These are phyloP conservation scores for Tretioscincus oriximinensis DNA, from an alignment of 2,113 vertebrate genomes.

Conservation along the genomic window DNA sequence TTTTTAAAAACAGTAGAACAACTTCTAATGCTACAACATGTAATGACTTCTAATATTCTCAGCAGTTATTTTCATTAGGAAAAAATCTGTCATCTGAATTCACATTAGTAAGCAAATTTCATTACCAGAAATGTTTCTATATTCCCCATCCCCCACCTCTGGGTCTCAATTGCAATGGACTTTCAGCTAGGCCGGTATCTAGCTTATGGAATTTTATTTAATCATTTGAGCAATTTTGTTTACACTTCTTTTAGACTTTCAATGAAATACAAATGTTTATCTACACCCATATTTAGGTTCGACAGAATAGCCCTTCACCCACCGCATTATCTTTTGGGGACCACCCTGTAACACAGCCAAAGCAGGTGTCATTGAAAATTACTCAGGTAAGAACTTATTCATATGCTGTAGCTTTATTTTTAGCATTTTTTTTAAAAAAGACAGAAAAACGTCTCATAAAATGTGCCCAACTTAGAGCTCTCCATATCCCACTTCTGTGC, in stretches of 20 bases:
- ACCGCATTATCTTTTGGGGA: constrained; percentile 95
- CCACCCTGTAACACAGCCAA: constrained; percentile 89
- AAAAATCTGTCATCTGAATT: not conserved
- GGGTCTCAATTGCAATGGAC: too few species aligned
- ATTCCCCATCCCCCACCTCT: too few species aligned
- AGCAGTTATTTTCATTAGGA: not conserved
- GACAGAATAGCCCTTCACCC: constrained; percentile 97
- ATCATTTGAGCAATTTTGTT: not conserved
- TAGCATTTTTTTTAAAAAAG: not conserved
- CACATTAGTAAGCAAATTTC: not conserved
- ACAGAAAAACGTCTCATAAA: not conserved
- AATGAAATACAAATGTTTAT: not conserved
- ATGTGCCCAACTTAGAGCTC: not conserved
- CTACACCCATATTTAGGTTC: constrained; percentile 76
- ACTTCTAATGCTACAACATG: not conserved
- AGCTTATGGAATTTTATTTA: not conserved
- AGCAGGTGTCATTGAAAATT: constrained; percentile 92
- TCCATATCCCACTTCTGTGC: not conserved
- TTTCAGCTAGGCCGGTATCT: not conserved
- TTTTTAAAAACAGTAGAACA: not conserved
- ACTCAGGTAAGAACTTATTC: constrained; percentile 82
- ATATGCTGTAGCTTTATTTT: not conserved
- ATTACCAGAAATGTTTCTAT: too few species aligned
- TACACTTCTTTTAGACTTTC: not conserved
- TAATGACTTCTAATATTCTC: not conserved